phyloP scores from a whole-genome alignment of 2,888 invertebrate species.

The Melieria omissa region DNA sequence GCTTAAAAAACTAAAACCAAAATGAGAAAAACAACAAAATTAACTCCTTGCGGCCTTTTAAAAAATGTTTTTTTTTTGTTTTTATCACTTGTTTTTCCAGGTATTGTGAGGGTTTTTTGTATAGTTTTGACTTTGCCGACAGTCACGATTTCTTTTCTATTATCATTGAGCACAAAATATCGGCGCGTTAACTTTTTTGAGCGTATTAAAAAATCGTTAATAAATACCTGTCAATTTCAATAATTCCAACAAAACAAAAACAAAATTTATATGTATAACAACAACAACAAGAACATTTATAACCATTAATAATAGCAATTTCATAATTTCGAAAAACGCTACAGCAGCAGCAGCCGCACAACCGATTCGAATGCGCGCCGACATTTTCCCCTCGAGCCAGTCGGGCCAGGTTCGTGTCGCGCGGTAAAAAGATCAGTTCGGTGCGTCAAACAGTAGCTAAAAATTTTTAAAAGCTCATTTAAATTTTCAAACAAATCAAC shows the following conservation, averaged over 20 bases:
- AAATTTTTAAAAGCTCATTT: conserved; percentile 44
- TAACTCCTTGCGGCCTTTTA: too few species aligned
- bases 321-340: conserved; percentile 45
- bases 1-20: too few species aligned
- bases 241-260: conserved; percentile 7
- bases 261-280: too few species aligned
- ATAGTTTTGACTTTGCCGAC: conserved; percentile 10
- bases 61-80: background rate
- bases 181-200: conserved; percentile 20
- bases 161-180: background rate
- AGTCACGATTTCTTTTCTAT: conserved; percentile 35
- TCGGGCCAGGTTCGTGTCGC: background rate
- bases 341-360: too few species aligned
- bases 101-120: background rate
- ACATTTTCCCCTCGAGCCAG: conserved; percentile 17
- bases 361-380: conserved; percentile 26
- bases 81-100: background rate
- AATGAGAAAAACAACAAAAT: too few species aligned
- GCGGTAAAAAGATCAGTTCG: conserved; percentile 33
- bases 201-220: conserved; percentile 58
- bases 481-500: conserved; percentile 38
- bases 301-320: conserved; percentile 61
- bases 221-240: conserved; percentile 60
- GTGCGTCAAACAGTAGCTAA: conserved; percentile 48
- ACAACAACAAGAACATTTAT: conserved; percentile 50